Evolutionary conservation across 2,797 vertebrate genomes (phyloP).

Genomic region (Coilia nasus): DNA sequence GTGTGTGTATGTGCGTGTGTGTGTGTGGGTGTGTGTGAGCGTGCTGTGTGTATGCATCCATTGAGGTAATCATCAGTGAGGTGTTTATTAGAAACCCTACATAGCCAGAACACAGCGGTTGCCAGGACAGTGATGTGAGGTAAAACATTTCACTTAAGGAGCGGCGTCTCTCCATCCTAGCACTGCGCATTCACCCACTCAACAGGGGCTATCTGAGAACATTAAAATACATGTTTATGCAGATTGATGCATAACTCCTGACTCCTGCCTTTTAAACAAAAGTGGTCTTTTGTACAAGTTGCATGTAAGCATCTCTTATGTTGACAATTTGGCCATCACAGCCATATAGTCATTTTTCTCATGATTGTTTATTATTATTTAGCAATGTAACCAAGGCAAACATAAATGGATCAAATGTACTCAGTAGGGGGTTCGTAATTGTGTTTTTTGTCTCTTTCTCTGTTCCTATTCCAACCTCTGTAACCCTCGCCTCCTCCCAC

Average conservation of each 20-base stretch:
- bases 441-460: neutral
- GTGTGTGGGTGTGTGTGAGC: neutral
- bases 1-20: neutral
- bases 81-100: conserved; percentile 66
- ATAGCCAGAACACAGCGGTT: neutral
- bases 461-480: neutral
- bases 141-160: conserved; percentile 24
- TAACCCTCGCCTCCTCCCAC: neutral
- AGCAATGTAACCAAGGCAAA: neutral
- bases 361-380: neutral
- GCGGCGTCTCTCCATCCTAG: neutral
- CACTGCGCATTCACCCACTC: neutral
- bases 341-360: neutral
- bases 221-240: conserved; percentile 1
- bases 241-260: no score
- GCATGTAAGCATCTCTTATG: neutral
- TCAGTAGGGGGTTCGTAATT: neutral
- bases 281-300: neutral
- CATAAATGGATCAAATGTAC: neutral
- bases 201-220: neutral
- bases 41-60: conserved; percentile 25
- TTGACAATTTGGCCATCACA: neutral
- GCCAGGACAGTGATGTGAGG: conserved; percentile 9
- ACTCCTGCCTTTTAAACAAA: neutral
- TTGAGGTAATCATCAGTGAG: conserved; percentile 57